Base-by-base conservation (phyloP, 2,888 invertebrate species). In the Eilema sororculum region DNA sequence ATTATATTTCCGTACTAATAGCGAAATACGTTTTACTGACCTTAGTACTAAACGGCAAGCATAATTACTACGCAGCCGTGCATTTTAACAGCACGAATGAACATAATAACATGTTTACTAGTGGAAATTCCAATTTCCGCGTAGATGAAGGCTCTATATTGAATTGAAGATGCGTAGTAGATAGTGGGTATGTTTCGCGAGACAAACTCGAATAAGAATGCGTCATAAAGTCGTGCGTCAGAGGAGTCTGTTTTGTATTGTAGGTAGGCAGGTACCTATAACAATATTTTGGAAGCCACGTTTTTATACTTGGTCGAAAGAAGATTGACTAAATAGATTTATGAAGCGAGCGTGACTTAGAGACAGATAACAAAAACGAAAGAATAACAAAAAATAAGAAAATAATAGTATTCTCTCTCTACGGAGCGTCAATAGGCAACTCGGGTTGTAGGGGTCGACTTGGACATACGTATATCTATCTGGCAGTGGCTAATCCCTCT, bases 51-150 rank as follows among this genome's bases (percentile, higher is more conserved):
- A 58, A 25, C 28, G 6, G n/a, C n/a, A 16, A 16, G 12, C 5
- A 9, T 33, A n/a, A 30, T 60, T 30, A 60, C 8, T 30, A 60
- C 30, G 20, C 41, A 62, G 41, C 10, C 9, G 10, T 20, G 41
- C 20, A 24, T 4, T 41, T 16, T 24, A 20, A 52, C 52, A n/a
- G 52, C 52, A 52, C 52, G 16, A 25, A 41, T 16, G 3, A 25
- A 25, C 9, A 24, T 20, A 41, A 58, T 24, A 28, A 61, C 57
- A 56, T 61, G 5, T 22, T 65, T 65, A 37, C 52, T 57, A 25
- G 24, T 41, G 57, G 52, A 69, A 74, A 73, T 52, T 56, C 28
- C 37, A 3, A n/a, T 56, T 59, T 63, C 28, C 25, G 52, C 61
- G n/a, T 10, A 59, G 37, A 25, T 52, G 25, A 56, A 28, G 60